A percentile compares a stretch with the other conserved stretches of the same genome.
Evolutionary conservation across 2,888 invertebrate genomes (phyloP).

Genomic region (Clistopyga incitator): DNA sequence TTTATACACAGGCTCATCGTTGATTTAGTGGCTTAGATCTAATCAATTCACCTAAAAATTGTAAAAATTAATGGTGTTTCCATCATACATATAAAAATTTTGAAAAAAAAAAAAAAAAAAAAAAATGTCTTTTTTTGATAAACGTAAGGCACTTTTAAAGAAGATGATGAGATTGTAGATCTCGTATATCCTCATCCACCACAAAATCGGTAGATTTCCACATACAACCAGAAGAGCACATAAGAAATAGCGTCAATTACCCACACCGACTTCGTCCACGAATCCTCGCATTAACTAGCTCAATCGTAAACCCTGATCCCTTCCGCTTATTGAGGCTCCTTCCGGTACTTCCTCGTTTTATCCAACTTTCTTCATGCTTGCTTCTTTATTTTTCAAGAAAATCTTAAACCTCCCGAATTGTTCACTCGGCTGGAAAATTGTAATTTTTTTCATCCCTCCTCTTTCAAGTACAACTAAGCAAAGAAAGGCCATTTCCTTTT

Average conservation of each 20-base stretch:
- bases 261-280: constrained; percentile 82
- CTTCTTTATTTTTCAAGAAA: constrained; percentile 65
- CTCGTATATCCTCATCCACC: not conserved
- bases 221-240: constrained; percentile 47
- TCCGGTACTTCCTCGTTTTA: constrained; percentile 28
- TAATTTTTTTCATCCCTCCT: constrained; percentile 34
- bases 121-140: too few species aligned
- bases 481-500: not conserved
- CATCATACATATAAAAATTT: too few species aligned
- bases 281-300: constrained; percentile 79
- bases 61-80: too few species aligned
- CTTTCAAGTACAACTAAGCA: not conserved
- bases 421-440: constrained; percentile 65
- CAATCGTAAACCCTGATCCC: constrained; percentile 81
- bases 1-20: not conserved
- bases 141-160: too few species aligned
- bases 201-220: constrained; percentile 24
- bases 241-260: constrained; percentile 82
- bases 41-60: too few species aligned
- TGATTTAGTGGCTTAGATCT: too few species aligned
- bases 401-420: constrained; percentile 67
- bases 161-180: too few species aligned
- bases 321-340: constrained; percentile 79
- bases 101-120: too few species aligned
- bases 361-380: constrained; percentile 48